Base-by-base conservation (phyloP, 2,113 vertebrate genomes). In the Ciconia boyciana region DNA sequence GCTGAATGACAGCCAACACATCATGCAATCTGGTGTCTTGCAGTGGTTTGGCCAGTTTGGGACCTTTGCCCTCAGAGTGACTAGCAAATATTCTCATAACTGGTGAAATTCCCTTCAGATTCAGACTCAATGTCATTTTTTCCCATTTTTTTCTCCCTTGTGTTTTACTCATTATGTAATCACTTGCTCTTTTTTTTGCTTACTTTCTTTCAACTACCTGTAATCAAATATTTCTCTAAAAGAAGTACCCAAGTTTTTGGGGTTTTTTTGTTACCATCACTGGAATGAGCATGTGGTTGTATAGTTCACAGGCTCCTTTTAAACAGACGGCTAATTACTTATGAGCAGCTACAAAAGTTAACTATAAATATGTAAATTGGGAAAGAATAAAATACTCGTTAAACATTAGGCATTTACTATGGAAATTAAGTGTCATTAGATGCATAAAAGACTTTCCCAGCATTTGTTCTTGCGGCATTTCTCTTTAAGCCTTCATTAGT, bases 391-490 rank as follows among this genome's bases (percentile, higher is more conserved):
- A 96, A 78, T n/a, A 44, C 93, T 95, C 83, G 65, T 96, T 95
- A 97, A 96, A 84, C 96, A 97, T 96, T 90, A 96, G 94, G 89
- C 97, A 94, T 96, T 97, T 95, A 94, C 96, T 66, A 94, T 92
- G 96, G 96, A 96, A 97, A 97, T 97, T 95, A 96, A 95, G 94
- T 83, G 91, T 94, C 94, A 93, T 96, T 96, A 96, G 89, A 94
- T 57, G 72, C 86, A 96, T 89, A 85, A 96, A 97, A 96, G 74
- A 52, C 72, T 95, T 87, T 65, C 64, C 88, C 83, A 87, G 76
- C 55, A 31, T 71, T 97, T 89, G 90, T 93, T 96, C 77, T 72
- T 14, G 16, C 3, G 1, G 75, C 51, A 41, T 89, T 91, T 96
- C 91, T 91, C 90, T 90, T 83, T 83, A n/a, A 91, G 90, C 89